A percentile compares a stretch with the other conserved stretches of the same genome.
These are phyloP conservation scores for Bufotes viridis DNA, from an alignment of 2,797 vertebrate species.

Conservation along the genomic window DNA sequence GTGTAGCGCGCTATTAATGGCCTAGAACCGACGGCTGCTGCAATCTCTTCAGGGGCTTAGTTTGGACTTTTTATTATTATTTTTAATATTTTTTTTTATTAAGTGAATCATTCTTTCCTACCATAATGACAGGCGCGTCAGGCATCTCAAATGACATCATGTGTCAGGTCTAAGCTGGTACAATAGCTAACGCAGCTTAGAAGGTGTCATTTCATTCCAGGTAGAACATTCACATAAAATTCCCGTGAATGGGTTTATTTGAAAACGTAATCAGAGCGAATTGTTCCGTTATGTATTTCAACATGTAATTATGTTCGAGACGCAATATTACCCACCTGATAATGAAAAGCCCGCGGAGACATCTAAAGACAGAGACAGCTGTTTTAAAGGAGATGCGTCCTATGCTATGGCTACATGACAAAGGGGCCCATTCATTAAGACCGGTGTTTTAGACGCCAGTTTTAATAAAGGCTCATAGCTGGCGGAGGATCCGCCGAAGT, in stretches of 20 bases:
- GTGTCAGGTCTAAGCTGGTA: conserved; percentile 47
- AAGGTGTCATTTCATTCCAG: conserved; percentile 36
- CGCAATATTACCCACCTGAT: neutral
- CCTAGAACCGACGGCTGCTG: conserved; percentile 38
- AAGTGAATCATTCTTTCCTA: conserved; percentile 53
- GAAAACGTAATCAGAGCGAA: conserved; percentile 5
- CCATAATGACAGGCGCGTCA: conserved; percentile 54
- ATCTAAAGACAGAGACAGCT: neutral
- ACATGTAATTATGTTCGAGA: conserved; percentile 8
- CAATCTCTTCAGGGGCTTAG: conserved; percentile 54
- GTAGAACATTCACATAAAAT: conserved; percentile 36
- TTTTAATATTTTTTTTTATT: conserved; percentile 57
- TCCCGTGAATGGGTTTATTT: conserved; percentile 11
- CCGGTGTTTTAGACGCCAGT: too few species aligned
- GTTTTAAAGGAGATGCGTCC: neutral
- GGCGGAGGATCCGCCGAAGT: too few species aligned
- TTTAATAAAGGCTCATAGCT: too few species aligned
- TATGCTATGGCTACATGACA: neutral
- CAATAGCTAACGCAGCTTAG: conserved; percentile 33
- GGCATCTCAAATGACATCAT: conserved; percentile 52
- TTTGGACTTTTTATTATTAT: conserved; percentile 58
- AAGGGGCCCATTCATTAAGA: neutral
- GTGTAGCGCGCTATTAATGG: conserved; percentile 54
- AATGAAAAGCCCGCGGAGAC: neutral
- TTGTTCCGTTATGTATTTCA: conserved; percentile 31